Percentiles rank a stretch among this genome's conserved stretches.
Evolutionary conservation across 2,113 vertebrate genomes (phyloP).

Genomic region (Eulemur macaco): DNA sequence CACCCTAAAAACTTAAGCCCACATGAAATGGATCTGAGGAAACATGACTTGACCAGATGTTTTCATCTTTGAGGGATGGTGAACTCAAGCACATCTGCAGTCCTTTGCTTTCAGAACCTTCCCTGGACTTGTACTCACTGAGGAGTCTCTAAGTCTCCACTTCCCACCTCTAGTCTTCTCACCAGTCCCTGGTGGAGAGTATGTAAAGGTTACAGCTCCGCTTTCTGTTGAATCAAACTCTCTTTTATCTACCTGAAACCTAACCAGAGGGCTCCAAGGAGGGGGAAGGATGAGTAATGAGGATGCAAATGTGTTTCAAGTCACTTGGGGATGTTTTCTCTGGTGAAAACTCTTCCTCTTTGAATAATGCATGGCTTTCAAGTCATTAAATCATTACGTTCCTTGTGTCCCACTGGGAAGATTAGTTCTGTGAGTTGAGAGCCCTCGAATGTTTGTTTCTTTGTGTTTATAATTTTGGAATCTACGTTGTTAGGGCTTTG

Average conservation of each 20-base stretch:
- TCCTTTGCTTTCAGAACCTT: neutral
- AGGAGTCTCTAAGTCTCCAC: neutral
- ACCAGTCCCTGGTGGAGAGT: neutral
- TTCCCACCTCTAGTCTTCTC: too few species aligned
- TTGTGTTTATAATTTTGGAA: neutral
- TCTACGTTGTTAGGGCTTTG: neutral
- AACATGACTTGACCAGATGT: neutral
- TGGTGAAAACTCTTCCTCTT: neutral
- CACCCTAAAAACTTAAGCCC: neutral
- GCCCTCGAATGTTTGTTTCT: neutral
- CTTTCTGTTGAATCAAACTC: neutral
- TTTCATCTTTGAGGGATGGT: neutral
- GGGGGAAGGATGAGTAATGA: neutral
- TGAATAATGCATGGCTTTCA: neutral
- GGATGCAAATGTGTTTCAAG: neutral
- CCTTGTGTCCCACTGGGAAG: neutral
- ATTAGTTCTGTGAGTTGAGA: neutral
- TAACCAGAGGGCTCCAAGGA: neutral
- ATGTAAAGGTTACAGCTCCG: neutral
- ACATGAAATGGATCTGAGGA: neutral
- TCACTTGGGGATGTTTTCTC: neutral
- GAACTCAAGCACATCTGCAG: neutral
- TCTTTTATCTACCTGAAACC: rapidly evolving
- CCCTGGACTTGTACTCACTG: neutral
- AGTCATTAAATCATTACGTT: neutral